Evolutionary conservation across 2,888 invertebrate genomes (phyloP).

Genomic region (Bombylius discolor): DNA sequence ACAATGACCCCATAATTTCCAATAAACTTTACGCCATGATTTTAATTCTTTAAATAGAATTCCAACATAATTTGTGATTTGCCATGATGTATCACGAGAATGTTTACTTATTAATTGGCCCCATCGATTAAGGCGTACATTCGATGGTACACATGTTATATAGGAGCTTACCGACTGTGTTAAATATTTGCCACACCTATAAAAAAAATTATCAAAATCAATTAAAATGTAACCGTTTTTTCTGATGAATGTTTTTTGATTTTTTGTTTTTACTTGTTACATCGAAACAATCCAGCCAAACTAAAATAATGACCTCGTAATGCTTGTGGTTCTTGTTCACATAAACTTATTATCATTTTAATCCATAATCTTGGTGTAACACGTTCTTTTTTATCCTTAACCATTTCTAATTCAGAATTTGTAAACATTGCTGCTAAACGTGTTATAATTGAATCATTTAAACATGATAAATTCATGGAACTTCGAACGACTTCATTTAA

Average conservation of each 20-base stretch:
- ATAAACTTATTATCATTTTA: conserved; percentile 65
- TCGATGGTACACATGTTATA: conserved; percentile 58
- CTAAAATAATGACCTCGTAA: conserved; percentile 70
- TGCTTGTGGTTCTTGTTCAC: conserved; percentile 61
- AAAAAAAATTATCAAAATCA: conserved; percentile 2
- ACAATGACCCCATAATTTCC: conserved; percentile 85
- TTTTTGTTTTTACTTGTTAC: conserved; percentile 38
- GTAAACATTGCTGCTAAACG: conserved; percentile 78
- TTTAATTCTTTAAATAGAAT: conserved; percentile 64
- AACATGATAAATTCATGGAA: conserved; percentile 73
- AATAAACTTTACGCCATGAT: conserved; percentile 84
- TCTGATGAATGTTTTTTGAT: no score
- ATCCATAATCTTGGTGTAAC: conserved; percentile 73
- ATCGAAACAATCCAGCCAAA: conserved; percentile 62
- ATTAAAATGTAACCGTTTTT: no score
- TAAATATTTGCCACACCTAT: conserved; percentile 57
- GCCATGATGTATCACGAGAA: conserved; percentile 63
- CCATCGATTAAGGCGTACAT: conserved; percentile 58
- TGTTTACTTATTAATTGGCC: conserved; percentile 63
- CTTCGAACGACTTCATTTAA: conserved; percentile 78
- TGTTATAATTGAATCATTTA: conserved; percentile 64
- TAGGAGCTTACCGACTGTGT: conserved; percentile 54
- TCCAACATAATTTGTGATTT: conserved; percentile 64
- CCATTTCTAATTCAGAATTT: conserved; percentile 70
- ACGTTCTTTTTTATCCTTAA: conserved; percentile 80